Evolutionary conservation across 2,797 vertebrate genomes (phyloP).

Genomic region (Danio albolineatus): DNA sequence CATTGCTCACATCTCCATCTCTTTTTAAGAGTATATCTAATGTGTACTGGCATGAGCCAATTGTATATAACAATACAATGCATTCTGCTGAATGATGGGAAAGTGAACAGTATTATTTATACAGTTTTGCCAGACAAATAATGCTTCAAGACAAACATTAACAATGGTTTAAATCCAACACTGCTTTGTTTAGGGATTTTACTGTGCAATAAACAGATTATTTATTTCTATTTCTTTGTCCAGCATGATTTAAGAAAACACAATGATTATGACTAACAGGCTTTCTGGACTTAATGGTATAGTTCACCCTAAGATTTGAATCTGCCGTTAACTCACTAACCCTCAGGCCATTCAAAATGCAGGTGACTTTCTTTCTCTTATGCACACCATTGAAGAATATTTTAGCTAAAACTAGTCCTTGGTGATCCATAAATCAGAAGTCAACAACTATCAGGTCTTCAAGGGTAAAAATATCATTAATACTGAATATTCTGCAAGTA

Average conservation of each 20-base stretch:
- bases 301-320: not conserved
- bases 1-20: not conserved
- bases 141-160: not conserved
- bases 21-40: not conserved
- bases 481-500: no score
- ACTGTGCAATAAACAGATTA: conserved; percentile 30
- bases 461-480: no score
- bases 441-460: no score
- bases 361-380: not conserved
- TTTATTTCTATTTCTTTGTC: conserved; percentile 33
- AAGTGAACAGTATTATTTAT: not conserved
- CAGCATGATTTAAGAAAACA: conserved; percentile 4
- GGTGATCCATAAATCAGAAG: no score
- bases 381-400: no score
- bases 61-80: not conserved
- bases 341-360: not conserved
- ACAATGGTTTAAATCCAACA: conserved; percentile 1
- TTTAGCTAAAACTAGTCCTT: no score
- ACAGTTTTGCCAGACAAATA: not conserved
- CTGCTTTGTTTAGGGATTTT: not conserved
- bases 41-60: conserved; percentile 5
- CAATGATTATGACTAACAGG: conserved; percentile 1
- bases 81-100: not conserved
- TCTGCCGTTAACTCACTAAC: not conserved
- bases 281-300: not conserved